Base-by-base conservation (phyloP, 1,140 invertebrate species). In the Anoplophora glabripennis region DNA sequence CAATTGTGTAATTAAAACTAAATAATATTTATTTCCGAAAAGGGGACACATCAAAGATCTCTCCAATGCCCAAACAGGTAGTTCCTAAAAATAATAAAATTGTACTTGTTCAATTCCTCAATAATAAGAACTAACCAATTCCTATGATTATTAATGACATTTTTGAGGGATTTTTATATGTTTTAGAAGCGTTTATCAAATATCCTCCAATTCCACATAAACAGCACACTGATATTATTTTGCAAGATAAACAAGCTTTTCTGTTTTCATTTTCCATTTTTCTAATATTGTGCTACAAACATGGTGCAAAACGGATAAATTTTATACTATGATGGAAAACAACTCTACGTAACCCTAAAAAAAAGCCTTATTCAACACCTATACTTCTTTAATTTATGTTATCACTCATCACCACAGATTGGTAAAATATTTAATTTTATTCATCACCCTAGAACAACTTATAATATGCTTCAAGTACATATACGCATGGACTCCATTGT, bases 201-300 rank as follows among this genome's bases (percentile, higher is more conserved):
- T 76, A 76, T 40, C 44, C 41, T 38, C 74, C 72, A 46, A 72
- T 70, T 47, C 70, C 69, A 44, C 64, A 44, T 11, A 77, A 49
- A 44, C 76, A 75, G 42, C 53, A 55, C 36, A 74, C 66, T 48
- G 71, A 69, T 10, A 68, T 64, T 33, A 77, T 42, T 68, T 70
- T 68, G 61, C 75, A 77, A 17, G 68, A 45, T n/a, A 69, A 59
- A 64, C 75, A 77, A 42, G 14, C 34, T 46, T 57, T 61, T 68
- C 57, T 45, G 1, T 56, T 53, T 37, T 56, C 41, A 41, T 46
- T 36, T 41, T 48, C 52, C 14, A 55, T 55, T 45, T 53, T 36
- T 15, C 46, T 59, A 5, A 5, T 5, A 28, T 28, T 28, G 5
- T 28, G 21, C 5, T 28, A 3, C 21, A 28, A 28, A 28, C 21